These are phyloP conservation scores for Temnothorax unifasciatus DNA, from an alignment of 2,888 invertebrate genomes.

Conservation along the genomic window DNA sequence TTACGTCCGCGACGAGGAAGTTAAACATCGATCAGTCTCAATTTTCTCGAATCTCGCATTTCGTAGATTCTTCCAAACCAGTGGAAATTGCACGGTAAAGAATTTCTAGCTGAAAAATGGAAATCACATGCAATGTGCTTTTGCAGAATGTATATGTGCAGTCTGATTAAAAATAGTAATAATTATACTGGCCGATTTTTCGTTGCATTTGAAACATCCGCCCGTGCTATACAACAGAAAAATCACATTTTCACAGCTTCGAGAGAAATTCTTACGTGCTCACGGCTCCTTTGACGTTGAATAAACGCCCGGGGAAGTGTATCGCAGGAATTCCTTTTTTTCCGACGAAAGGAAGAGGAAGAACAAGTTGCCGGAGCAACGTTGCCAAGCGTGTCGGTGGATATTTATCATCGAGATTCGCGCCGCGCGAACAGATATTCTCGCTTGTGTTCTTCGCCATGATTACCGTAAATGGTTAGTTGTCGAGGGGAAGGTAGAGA, in stretches of 20 bases:
- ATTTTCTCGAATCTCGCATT: neutral
- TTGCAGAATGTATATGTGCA: neutral
- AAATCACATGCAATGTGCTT: neutral
- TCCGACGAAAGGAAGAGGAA: neutral
- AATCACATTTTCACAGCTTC: neutral
- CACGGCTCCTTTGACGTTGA: constrained; percentile 27
- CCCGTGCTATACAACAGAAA: neutral
- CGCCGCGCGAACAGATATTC: neutral
- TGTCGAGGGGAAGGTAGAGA: constrained; percentile 11
- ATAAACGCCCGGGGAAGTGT: constrained; percentile 11
- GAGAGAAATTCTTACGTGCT: constrained; percentile 27
- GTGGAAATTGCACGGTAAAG: neutral
- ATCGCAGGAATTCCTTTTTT: constrained; percentile 25
- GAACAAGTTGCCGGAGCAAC: constrained; percentile 12
- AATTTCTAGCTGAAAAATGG: neutral
- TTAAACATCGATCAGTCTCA: neutral
- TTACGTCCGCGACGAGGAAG: neutral
- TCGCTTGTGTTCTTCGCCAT: constrained; percentile 10
- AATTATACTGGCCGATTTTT: neutral
- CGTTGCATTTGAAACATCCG: neutral
- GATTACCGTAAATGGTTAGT: constrained; percentile 55
- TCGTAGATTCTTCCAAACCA: neutral
- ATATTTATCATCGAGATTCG: constrained; percentile 28
- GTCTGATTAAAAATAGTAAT: neutral
- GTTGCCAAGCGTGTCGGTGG: neutral